Evolutionary conservation across 1,140 invertebrate species (phyloP).

Genomic region (Bradysia coprophila): DNA sequence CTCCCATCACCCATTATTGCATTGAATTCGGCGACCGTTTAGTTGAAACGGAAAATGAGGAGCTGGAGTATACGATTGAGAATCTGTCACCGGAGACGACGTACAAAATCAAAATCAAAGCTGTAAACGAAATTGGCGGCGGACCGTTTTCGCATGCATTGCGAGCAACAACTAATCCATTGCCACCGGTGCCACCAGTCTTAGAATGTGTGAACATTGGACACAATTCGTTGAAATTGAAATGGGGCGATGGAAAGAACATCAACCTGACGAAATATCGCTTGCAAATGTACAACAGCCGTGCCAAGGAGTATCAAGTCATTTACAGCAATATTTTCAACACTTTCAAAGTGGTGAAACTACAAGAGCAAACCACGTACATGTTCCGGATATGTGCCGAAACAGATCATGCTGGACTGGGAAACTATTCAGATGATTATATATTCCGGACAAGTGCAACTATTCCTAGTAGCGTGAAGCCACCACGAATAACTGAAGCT

Average conservation of each 20-base stretch:
- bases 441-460: constrained; percentile 53
- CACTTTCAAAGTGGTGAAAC: constrained; percentile 58
- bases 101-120: constrained; percentile 59
- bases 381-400: constrained; percentile 64
- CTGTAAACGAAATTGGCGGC: constrained; percentile 63
- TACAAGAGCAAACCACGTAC: constrained; percentile 60
- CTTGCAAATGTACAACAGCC: constrained; percentile 53
- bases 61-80: constrained; percentile 28
- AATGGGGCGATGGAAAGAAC: constrained; percentile 57
- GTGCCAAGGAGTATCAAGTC: constrained; percentile 44
- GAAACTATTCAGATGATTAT: constrained; percentile 49
- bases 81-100: constrained; percentile 32
- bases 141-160: constrained; percentile 54
- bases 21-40: constrained; percentile 46
- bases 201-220: constrained; percentile 48
- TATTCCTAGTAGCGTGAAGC: constrained; percentile 56
- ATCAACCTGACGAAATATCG: constrained; percentile 52
- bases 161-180: constrained; percentile 47
- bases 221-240: constrained; percentile 68
- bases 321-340: constrained; percentile 60
- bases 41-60: constrained; percentile 32
- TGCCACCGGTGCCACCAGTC: constrained; percentile 55
- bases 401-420: constrained; percentile 60
- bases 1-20: constrained; percentile 52
- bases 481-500: constrained; percentile 32